Conservation (phyloP, 2,113 vertebrate genomes). For the Sciurus niger region DNA sequence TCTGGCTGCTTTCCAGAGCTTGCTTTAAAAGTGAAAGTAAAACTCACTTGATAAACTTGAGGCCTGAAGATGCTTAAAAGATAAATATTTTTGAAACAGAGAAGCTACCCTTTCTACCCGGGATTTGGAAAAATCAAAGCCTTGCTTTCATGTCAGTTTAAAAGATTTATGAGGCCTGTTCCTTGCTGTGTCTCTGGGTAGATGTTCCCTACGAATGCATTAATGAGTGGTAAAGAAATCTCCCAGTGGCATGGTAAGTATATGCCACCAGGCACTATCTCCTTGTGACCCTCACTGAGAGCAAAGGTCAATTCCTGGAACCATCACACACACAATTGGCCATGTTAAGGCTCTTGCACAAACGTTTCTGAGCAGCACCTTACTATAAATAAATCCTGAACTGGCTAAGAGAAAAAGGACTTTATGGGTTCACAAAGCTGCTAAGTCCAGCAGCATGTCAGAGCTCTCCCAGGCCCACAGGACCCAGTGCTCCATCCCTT, state of each 20-base stretch:
- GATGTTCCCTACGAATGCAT: conserved; percentile 34
- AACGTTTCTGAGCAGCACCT: background rate
- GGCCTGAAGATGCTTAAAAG: conserved; percentile 79
- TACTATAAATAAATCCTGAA: background rate
- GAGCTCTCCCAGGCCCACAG: background rate
- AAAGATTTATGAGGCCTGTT: conserved; percentile 76
- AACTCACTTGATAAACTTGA: conserved; percentile 72
- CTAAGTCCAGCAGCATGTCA: rapidly evolving
- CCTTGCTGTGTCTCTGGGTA: conserved; percentile 73
- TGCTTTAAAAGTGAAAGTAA: conserved; percentile 69
- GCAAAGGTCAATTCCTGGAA: background rate
- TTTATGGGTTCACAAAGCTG: background rate
- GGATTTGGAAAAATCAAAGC: conserved; percentile 81
- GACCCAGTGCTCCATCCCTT: background rate
- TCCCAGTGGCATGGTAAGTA: background rate
- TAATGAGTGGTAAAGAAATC: conserved; percentile 44
- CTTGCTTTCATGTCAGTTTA: conserved; percentile 78
- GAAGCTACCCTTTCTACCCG: conserved; percentile 65
- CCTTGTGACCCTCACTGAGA: background rate
- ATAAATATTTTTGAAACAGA: conserved; percentile 80
- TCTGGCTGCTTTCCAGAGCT: conserved; percentile 49
- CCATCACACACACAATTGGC: background rate
- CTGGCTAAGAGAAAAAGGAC: background rate
- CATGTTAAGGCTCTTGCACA: background rate
- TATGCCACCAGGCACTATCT: background rate